Percentiles rank a stretch among this genome's conserved stretches.
These are phyloP conservation scores for Trichosurus vulpecula DNA, from an alignment of 2,797 vertebrate species.

Conservation along the genomic window DNA sequence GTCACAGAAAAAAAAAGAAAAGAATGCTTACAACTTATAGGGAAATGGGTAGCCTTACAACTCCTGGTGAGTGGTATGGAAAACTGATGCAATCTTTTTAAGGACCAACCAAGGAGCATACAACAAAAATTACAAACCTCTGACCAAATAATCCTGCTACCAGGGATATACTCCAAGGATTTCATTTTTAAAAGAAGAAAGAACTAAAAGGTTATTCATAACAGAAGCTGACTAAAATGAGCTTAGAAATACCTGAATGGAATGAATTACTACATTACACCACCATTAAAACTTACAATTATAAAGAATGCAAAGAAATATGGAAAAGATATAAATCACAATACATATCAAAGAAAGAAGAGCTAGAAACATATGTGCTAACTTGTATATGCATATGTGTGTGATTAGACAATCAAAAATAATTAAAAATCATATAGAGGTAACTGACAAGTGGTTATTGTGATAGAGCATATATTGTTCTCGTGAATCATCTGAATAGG, in stretches of 20 bases:
- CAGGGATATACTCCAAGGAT: not conserved
- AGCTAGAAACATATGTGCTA: not conserved
- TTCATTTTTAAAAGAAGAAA: not conserved
- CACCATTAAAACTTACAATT: not conserved
- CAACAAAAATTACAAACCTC: not conserved
- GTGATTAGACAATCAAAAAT: not conserved
- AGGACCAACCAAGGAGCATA: not conserved
- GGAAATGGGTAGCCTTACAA: not conserved
- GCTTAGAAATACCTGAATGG: not conserved
- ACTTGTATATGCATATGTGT: not conserved
- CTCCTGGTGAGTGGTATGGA: not conserved
- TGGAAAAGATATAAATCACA: not conserved
- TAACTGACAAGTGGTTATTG: not conserved
- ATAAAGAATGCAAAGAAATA: not conserved
- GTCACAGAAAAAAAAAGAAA: not conserved
- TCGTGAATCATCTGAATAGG: not conserved
- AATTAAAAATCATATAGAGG: not conserved
- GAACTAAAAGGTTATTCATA: not conserved
- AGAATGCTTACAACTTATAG: not conserved
- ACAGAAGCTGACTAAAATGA: not conserved
- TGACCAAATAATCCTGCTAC: not conserved
- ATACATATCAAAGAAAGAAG: not conserved
- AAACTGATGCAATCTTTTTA: not conserved
- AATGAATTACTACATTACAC: not conserved
- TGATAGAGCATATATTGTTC: not conserved